Percentiles rank a stretch among this genome's conserved stretches.
Conservation (phyloP, 2,797 vertebrate species). For the Ataeniobius toweri region DNA sequence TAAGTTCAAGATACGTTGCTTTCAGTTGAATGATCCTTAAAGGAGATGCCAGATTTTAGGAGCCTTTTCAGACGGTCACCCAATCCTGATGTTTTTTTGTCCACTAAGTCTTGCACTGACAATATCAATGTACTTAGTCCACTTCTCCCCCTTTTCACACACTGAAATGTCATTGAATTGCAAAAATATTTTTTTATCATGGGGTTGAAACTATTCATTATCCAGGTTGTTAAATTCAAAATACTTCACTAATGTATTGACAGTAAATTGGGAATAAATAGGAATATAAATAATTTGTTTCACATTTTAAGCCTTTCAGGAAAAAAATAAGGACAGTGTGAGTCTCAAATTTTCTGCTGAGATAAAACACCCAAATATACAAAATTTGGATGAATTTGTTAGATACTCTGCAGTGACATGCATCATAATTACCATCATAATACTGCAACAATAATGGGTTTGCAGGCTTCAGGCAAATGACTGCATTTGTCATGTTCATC, state of each 20-base stretch:
- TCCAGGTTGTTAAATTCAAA: not conserved
- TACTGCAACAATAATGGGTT: constrained; percentile 44
- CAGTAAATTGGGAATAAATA: not conserved
- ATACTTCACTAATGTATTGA: not conserved
- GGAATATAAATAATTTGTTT: not conserved
- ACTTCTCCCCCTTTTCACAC: not conserved
- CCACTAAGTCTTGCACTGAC: too few species aligned
- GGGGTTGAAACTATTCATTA: not conserved
- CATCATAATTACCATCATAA: constrained; percentile 58
- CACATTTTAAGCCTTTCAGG: not conserved
- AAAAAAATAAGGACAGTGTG: not conserved
- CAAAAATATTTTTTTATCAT: too few species aligned
- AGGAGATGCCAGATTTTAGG: too few species aligned
- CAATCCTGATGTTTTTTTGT: too few species aligned
- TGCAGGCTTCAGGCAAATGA: constrained; percentile 53
- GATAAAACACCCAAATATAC: constrained; percentile 11
- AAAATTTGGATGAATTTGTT: constrained; percentile 22
- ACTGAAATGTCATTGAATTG: too few species aligned
- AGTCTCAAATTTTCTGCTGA: not conserved
- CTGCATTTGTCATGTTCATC: constrained; percentile 57
- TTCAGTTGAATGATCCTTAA: too few species aligned
- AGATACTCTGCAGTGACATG: constrained; percentile 36
- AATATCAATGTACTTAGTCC: too few species aligned
- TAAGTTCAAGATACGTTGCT: too few species aligned
- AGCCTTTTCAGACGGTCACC: too few species aligned